phyloP scores from a whole-genome alignment of 2,113 vertebrate species.

The Cavia porcellus region DNA sequence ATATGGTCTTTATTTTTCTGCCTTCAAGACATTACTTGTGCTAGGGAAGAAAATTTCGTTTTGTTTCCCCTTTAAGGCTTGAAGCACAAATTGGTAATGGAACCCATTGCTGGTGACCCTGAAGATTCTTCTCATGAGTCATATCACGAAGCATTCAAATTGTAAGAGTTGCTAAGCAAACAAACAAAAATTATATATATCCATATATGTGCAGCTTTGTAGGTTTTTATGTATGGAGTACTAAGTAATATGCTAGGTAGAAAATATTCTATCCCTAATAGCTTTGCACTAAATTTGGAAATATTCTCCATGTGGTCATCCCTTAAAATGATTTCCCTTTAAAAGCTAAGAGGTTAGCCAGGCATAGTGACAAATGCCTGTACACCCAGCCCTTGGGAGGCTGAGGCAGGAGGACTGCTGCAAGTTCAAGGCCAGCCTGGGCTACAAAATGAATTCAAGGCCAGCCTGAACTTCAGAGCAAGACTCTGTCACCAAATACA shows the following conservation, averaged over 20 bases:
- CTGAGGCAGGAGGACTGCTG: too few species aligned
- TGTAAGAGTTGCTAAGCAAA: not conserved
- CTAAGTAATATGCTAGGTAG: not conserved
- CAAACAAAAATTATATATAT: not conserved
- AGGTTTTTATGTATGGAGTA: not conserved
- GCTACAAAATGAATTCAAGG: too few species aligned
- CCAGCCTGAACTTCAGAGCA: too few species aligned
- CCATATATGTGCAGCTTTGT: too few species aligned
- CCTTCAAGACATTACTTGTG: not conserved
- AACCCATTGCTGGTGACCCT: not conserved
- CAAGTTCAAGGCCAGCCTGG: too few species aligned
- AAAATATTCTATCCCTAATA: constrained; percentile 44
- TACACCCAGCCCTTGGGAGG: too few species aligned
- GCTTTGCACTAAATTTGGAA: constrained; percentile 52
- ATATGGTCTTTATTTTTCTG: constrained; percentile 47
- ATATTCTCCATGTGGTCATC: constrained; percentile 7
- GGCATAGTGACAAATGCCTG: too few species aligned
- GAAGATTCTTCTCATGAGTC: constrained; percentile 20
- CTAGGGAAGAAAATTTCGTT: not conserved
- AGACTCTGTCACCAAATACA: too few species aligned
- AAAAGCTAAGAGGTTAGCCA: not conserved
- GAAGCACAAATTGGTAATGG: not conserved
- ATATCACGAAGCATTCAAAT: not conserved
- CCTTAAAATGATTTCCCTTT: not conserved
- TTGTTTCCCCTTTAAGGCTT: not conserved